phyloP scores from a whole-genome alignment of 2,113 vertebrate species.

The Garra rufa region DNA sequence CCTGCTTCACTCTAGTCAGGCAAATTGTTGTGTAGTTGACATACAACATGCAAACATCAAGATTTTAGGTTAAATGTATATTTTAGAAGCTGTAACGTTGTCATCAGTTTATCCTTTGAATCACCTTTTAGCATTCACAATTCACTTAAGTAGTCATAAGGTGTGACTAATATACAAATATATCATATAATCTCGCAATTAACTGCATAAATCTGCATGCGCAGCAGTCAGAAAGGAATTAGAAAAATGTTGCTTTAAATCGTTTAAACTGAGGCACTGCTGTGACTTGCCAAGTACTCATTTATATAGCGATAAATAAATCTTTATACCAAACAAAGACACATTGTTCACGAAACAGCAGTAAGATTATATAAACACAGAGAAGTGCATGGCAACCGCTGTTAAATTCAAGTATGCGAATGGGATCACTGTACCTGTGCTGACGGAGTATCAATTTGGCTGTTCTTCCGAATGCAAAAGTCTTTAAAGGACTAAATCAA shows the following conservation, averaged over 20 bases:
- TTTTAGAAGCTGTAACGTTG: neutral
- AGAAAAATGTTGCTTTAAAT: neutral
- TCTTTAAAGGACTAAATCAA: neutral
- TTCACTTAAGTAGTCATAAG: neutral
- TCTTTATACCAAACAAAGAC: neutral
- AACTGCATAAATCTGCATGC: neutral
- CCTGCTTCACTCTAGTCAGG: neutral
- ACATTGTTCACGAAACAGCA: neutral
- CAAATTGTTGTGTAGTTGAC: neutral
- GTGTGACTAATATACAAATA: neutral
- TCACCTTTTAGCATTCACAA: neutral
- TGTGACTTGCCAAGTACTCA: neutral
- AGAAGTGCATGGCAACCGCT: neutral
- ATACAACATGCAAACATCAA: neutral
- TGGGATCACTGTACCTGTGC: conserved; percentile 13
- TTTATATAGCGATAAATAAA: conserved; percentile 1
- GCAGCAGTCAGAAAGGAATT: neutral
- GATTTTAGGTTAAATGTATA: neutral
- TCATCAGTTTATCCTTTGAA: neutral
- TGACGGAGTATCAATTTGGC: neutral
- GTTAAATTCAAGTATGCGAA: neutral
- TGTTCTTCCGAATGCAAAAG: neutral
- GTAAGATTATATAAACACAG: neutral
- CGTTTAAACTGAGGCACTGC: neutral
- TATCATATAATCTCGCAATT: neutral